Conservation (phyloP, 2,888 invertebrate genomes). For the Selenia dentaria region DNA sequence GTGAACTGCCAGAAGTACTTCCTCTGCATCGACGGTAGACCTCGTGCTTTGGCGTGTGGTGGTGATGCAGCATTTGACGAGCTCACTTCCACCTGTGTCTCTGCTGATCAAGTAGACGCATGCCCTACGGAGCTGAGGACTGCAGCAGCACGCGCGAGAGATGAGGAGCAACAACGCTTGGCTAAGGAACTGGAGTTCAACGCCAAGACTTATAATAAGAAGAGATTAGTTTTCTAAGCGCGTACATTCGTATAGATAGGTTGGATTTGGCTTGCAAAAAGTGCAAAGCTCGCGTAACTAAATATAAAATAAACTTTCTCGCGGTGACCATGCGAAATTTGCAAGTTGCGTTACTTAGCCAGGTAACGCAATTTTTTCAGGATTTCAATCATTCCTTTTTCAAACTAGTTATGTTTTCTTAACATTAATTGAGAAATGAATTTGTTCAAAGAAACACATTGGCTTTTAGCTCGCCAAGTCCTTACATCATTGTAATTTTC, state of each 20-base stretch:
- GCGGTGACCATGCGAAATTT: too few relatives aligned
- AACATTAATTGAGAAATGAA: too few relatives aligned
- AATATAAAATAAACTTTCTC: too few relatives aligned
- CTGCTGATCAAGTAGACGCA: constrained; percentile 90
- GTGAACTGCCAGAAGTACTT: constrained; percentile 91
- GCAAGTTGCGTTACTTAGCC: too few relatives aligned
- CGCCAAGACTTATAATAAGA: constrained; percentile 22
- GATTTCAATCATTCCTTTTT: too few relatives aligned
- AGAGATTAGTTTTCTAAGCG: constrained; percentile 7
- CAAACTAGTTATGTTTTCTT: too few relatives aligned
- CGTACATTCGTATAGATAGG: not conserved
- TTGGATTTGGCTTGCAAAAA: constrained; percentile 2
- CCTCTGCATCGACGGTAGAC: constrained; percentile 89
- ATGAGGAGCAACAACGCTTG: constrained; percentile 54
- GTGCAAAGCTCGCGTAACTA: too few relatives aligned
- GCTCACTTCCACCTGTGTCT: constrained; percentile 88
- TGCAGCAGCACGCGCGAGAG: constrained; percentile 55
- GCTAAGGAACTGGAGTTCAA: constrained; percentile 57
- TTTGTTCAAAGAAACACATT: too few relatives aligned
- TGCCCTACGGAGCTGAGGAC: constrained; percentile 82
- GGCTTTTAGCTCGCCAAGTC: constrained; percentile 3
- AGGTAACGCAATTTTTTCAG: too few relatives aligned
- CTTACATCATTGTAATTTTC: not conserved
- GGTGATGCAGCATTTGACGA: constrained; percentile 92
- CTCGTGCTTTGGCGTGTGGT: constrained; percentile 90